These are phyloP conservation scores for Clistopyga incitator DNA, from an alignment of 2,888 invertebrate genomes.

Conservation along the genomic window DNA sequence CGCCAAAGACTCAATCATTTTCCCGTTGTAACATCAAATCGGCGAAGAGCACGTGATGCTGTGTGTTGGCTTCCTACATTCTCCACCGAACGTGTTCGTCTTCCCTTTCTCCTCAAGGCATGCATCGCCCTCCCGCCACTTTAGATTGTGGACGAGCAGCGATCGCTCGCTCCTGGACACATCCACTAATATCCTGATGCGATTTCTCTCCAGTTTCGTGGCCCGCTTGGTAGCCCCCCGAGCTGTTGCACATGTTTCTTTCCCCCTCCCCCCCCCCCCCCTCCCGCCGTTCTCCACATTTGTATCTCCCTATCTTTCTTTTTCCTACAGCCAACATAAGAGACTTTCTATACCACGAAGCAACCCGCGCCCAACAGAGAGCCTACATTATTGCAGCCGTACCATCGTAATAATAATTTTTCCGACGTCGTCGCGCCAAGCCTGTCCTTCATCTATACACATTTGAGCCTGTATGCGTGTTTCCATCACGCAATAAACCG, in stretches of 20 bases:
- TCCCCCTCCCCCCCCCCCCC: too few species aligned
- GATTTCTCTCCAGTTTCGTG: constrained; percentile 67
- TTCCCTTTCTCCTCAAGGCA: constrained; percentile 46
- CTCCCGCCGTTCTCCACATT: constrained; percentile 22
- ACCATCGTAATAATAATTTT: constrained; percentile 64
- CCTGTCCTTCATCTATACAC: constrained; percentile 37
- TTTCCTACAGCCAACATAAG: constrained; percentile 10
- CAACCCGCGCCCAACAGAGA: constrained; percentile 44
- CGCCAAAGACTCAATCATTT: constrained; percentile 41
- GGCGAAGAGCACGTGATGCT: constrained; percentile 41
- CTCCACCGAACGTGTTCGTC: constrained; percentile 30
- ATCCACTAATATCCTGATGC: constrained; percentile 67
- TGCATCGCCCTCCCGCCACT: constrained; percentile 32
- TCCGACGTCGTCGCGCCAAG: constrained; percentile 26
- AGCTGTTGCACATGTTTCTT: constrained; percentile 38
- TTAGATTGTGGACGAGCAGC: constrained; percentile 57
- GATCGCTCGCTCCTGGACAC: constrained; percentile 56
- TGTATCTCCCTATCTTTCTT: constrained; percentile 19
- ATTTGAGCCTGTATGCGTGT: not conserved
- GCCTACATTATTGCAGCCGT: constrained; percentile 59
- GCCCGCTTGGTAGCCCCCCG: constrained; percentile 33
- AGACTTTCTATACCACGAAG: constrained; percentile 65
- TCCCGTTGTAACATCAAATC: constrained; percentile 56
- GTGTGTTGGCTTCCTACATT: constrained; percentile 27
- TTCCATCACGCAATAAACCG: constrained; percentile 12